Conservation (phyloP, 2,113 vertebrate genomes). For the Prochilodus magdalenae region DNA sequence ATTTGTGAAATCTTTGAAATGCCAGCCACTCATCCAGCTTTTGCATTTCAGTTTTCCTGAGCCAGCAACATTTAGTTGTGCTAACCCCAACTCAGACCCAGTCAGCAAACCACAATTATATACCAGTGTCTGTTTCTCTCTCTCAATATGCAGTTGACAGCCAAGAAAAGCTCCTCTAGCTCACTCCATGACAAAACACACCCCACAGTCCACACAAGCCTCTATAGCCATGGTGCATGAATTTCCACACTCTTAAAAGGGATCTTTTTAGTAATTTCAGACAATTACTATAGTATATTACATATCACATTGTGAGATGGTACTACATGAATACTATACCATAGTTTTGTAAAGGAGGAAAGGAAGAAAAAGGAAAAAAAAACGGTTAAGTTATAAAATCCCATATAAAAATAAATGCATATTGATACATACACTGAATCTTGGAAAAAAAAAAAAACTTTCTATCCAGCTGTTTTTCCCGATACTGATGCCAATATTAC, state of each 20-base stretch:
- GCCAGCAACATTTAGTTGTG: constrained; percentile 37
- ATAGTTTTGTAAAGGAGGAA: too few relatives aligned
- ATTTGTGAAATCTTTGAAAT: constrained; percentile 28
- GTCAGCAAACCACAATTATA: constrained; percentile 57
- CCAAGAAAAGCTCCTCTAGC: constrained; percentile 31
- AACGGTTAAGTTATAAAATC: too few relatives aligned
- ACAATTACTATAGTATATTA: too few relatives aligned
- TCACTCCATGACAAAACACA: constrained; percentile 5
- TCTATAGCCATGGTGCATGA: neutral
- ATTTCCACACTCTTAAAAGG: neutral
- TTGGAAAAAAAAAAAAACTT: too few relatives aligned
- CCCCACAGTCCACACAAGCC: neutral
- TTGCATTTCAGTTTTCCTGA: constrained; percentile 30
- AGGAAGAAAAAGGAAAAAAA: too few relatives aligned
- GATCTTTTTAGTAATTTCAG: neutral
- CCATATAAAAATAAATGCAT: too few relatives aligned
- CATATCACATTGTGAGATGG: too few relatives aligned
- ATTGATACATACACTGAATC: too few relatives aligned
- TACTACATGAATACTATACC: too few relatives aligned
- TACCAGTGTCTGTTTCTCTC: constrained; percentile 17
- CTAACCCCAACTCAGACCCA: constrained; percentile 18
- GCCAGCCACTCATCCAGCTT: neutral
- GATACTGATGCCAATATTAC: too few relatives aligned
- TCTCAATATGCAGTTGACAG: constrained; percentile 35
- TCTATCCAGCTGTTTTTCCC: too few relatives aligned